Evolutionary conservation across 2,888 invertebrate genomes (phyloP), one percentile per base, ranked within the genome.

Genomic region (Dryocosmus kuriphilus): DNA sequence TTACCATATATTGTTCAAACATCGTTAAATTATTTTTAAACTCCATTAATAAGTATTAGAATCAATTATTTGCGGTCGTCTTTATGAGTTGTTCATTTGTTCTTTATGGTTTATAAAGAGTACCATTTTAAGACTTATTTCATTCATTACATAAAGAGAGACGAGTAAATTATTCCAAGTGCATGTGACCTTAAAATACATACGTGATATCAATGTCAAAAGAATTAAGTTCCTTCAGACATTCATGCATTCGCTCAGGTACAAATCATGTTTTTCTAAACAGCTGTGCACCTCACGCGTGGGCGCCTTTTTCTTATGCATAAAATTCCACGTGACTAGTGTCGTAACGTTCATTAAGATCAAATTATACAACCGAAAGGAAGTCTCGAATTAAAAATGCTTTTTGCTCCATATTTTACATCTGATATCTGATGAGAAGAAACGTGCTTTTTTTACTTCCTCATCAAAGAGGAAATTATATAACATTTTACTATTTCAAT

Each of bases 151-250:
- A 5, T 30, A 46, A 32, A 8, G 61, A 30, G 11, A 73, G n/a
- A 11, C 24, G 41, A 35, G 32, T 46, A 61, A 16, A 35, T 62
- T 32, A 75, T 55, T 35, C 19, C 30, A 60, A 73, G 41, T 62
- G 65, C 32, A 76, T 38, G 60, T 78, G 75, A 78, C 86, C 86
- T 86, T 86, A 85, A 78, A 80, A 67, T 38, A 82, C 14, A 71
- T 71, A 71, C 74, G 74, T 80, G 81, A 82, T 79, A 81, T 82
- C 84, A 86, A 80, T 83, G 84, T 76, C 80, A 80, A 75, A 76
- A 81, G 79, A 75, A 75, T 75, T 57, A 22, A n/a, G 71, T 78
- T 75, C 24, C 46, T 62, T 51, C 80, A 76, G 74, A 76, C 74
- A 77, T 77, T 75, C 46, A 27, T 14, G 19, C 67, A 67, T 67